Evolutionary conservation across 2,113 vertebrate genomes (phyloP).

Genomic region (Cervus canadensis): DNA sequence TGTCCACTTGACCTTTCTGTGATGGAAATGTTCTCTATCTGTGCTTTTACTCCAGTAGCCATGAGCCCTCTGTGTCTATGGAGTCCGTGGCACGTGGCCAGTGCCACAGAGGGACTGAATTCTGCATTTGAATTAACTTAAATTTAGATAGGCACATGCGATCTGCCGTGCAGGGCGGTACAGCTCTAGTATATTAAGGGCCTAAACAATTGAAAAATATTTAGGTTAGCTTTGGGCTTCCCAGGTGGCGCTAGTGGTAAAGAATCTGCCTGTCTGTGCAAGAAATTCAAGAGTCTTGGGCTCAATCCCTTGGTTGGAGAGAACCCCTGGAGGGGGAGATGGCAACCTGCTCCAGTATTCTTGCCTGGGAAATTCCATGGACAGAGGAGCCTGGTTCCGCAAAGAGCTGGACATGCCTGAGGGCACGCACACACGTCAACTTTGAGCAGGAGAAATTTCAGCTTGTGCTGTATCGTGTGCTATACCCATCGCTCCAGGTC

Average conservation of each 20-base stretch:
- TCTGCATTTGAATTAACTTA: not conserved
- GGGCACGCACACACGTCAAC: not conserved
- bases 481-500: fast-evolving
- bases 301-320: not conserved
- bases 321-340: not conserved
- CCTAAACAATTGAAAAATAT: not conserved
- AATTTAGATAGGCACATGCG: not conserved
- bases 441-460: not conserved
- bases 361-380: not conserved
- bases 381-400: not conserved
- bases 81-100: not conserved
- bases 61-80: fast-evolving
- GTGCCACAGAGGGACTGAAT: not conserved
- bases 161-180: not conserved
- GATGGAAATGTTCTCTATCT: not conserved
- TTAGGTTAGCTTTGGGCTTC: not conserved
- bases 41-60: not conserved
- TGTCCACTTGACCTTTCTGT: not conserved
- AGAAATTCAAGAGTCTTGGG: not conserved
- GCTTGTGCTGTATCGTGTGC: fast-evolving
- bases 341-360: not conserved
- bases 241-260: not conserved
- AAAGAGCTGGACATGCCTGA: not conserved
- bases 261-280: not conserved
- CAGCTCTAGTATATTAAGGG: not conserved